Evolutionary conservation across 1,140 invertebrate genomes (phyloP).

Genomic region (Aphaenogaster rudis): DNA sequence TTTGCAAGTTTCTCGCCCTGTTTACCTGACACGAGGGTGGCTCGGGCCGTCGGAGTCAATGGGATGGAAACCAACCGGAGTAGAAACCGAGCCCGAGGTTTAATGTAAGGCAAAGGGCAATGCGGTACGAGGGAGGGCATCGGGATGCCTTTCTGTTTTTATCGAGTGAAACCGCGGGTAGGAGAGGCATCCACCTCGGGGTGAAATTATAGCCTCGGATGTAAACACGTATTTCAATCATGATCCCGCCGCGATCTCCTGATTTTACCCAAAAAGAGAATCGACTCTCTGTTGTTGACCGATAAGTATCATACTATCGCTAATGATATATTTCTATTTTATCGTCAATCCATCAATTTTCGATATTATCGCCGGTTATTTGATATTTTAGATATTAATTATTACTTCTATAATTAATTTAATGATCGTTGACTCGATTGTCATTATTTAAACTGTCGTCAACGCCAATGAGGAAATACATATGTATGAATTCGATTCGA

Average conservation of each 20-base stretch:
- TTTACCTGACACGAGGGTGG: constrained; percentile 80
- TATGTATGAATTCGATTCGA: background rate
- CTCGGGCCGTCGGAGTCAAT: constrained; percentile 79
- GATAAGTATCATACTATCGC: constrained; percentile 5
- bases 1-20: constrained; percentile 83
- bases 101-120: constrained; percentile 65
- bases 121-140: constrained; percentile 37
- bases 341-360: background rate
- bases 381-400: background rate
- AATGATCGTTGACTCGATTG: background rate
- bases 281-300: constrained; percentile 16
- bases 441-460: background rate
- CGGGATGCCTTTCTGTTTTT: constrained; percentile 66
- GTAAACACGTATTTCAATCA: constrained; percentile 71
- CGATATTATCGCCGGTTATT: background rate
- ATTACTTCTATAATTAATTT: background rate
- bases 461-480: background rate
- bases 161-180: constrained; percentile 44
- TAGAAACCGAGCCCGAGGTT: constrained; percentile 73
- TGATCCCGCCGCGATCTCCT: constrained; percentile 5
- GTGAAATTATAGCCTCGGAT: constrained; percentile 66
- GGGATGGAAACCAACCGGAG: constrained; percentile 82
- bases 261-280: background rate
- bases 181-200: background rate
- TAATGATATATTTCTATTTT: background rate